Base-by-base conservation (phyloP, 2,888 invertebrate genomes). In the Dermolepida albohirtum region DNA sequence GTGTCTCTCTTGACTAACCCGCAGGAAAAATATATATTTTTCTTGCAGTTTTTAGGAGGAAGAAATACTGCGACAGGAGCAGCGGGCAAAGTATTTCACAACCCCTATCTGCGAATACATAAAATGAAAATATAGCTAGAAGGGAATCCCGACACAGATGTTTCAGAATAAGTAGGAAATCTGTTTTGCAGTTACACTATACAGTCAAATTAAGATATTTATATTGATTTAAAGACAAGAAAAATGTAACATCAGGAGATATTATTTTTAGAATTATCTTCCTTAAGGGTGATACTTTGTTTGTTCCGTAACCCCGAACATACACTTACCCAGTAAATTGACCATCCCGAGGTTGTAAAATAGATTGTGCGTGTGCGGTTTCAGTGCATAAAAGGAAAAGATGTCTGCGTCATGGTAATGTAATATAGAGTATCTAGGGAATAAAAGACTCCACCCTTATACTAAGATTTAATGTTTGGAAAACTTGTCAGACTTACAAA, bases 361-460 rank as follows among this genome's bases (percentile, higher is more conserved):
- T 64, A 52, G 64, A 64, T 64, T 52, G 64, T 64, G 43, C 64
- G 64, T 64, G 43, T 52, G 52, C 41, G 52, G 41, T 43, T 27
- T 64, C 52, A 17, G 43, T 43, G 64, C 64, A 59, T 66, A 59
- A 66, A 66, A 66, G 59, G 40, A 59, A 66, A 66, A 66, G 66
- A 66, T 66, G 49, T 49, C 55, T 39, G 41, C 63, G 63, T 67
- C 54, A 67, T 49, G 63, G 55, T 67, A 67, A 67, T 63, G 49
- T 67, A 67, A 67, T 67, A 64, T 64, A 67, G 39, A 54, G 54
- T 64, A 54, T 55, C 66, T 22, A 10, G 59, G 51, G 66, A 66
- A 57, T 66, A 50, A 41, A 59, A 66, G 29, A 14, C 52, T 54
- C 63, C 51, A 50, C 63, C 63, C 50, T 64, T 52, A 39, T 29